A percentile compares a stretch with the other conserved stretches of the same genome.
Evolutionary conservation across 1,140 invertebrate species (phyloP).

Genomic region (Vanessa tameamea): DNA sequence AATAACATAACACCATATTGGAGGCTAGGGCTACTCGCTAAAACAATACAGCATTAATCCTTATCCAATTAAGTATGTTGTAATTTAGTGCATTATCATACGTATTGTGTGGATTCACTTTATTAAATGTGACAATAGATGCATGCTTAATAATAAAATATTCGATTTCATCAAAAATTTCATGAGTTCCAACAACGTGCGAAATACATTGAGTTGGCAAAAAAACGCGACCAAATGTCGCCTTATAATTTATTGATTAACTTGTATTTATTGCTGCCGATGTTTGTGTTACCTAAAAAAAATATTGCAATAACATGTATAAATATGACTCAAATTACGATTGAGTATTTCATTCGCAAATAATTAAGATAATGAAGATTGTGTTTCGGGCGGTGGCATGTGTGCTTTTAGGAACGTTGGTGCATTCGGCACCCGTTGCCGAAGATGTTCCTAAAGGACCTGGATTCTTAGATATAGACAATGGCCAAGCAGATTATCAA

Average conservation of each 20-base stretch:
- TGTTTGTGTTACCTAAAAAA: slow-evolving; percentile 32
- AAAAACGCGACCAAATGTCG: slow-evolving; percentile 47
- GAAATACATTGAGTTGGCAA: slow-evolving; percentile 33
- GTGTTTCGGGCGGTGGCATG: slow-evolving; percentile 44
- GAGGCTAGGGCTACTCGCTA: too few species aligned
- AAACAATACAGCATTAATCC: too few species aligned
- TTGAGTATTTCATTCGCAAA: slow-evolving; percentile 37
- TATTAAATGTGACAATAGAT: too few species aligned
- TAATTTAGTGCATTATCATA: too few species aligned
- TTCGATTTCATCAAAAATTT: background rate
- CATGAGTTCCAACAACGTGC: background rate
- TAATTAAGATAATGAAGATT: slow-evolving; percentile 53
- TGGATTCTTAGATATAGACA: slow-evolving; percentile 7
- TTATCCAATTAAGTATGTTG: too few species aligned
- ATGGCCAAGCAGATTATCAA: slow-evolving; percentile 25
- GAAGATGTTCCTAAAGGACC: slow-evolving; percentile 21
- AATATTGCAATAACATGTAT: slow-evolving; percentile 53
- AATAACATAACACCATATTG: too few species aligned
- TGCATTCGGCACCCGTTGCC: slow-evolving; percentile 39
- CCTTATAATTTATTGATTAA: slow-evolving; percentile 6
- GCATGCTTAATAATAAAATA: too few species aligned
- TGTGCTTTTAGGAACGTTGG: slow-evolving; percentile 29
- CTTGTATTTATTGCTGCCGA: slow-evolving; percentile 10
- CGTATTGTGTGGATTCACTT: too few species aligned
- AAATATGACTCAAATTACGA: slow-evolving; percentile 51